A percentile compares a stretch with the other conserved stretches of the same genome.
These are phyloP conservation scores for Lasioglossum zephyrum DNA, from an alignment of 2,888 invertebrate species.

Conservation along the genomic window DNA sequence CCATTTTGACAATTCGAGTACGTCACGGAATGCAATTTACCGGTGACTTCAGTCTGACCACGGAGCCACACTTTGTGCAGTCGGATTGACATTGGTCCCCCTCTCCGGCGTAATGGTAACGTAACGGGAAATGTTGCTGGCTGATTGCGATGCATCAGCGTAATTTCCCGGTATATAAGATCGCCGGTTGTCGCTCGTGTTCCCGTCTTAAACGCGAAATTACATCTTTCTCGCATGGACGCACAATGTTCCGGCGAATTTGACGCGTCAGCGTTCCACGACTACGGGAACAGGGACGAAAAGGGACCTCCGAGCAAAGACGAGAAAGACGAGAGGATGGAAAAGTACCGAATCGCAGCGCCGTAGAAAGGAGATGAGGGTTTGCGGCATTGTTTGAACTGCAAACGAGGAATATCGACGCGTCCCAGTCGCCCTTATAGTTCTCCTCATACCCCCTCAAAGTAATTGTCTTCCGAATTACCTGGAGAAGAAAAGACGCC, in stretches of 20 bases:
- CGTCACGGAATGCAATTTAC: not conserved
- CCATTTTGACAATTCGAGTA: not conserved
- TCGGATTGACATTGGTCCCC: not conserved
- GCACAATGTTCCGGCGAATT: conserved; percentile 50
- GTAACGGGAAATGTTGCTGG: not conserved
- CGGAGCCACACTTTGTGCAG: not conserved
- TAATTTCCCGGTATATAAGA: conserved; percentile 29
- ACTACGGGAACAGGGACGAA: conserved; percentile 26
- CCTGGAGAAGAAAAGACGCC: conserved; percentile 16
- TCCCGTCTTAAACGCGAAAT: conserved; percentile 49
- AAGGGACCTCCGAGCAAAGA: conserved; percentile 38
- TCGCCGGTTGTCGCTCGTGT: not conserved
- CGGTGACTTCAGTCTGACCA: not conserved
- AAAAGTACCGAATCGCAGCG: conserved; percentile 45
- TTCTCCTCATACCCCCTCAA: not conserved
- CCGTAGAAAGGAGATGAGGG: conserved; percentile 51
- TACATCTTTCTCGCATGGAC: conserved; percentile 54
- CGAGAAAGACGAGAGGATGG: conserved; percentile 17
- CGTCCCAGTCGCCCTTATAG: conserved; percentile 31
- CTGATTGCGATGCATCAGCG: conserved; percentile 20
- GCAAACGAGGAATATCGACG: conserved; percentile 62
- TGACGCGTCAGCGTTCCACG: conserved; percentile 59
- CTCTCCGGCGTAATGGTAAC: not conserved
- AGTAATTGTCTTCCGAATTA: conserved; percentile 54
- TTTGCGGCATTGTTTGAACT: conserved; percentile 62